Percentiles rank a stretch among this genome's conserved stretches.
Conservation (phyloP, 2,888 invertebrate genomes). For the Ernsta delagoae region DNA sequence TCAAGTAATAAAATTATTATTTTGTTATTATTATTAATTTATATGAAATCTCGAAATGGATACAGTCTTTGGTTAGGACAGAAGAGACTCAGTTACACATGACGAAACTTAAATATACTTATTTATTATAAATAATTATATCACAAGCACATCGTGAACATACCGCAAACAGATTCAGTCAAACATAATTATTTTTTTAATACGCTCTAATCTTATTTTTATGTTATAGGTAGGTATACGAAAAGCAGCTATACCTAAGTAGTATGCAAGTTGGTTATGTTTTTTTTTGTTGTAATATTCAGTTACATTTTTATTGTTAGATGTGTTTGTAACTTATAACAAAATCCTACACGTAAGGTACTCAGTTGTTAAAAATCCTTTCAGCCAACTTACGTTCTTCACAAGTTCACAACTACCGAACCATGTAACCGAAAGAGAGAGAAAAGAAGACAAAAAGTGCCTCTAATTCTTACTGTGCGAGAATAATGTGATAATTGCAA, state of each 20-base stretch:
- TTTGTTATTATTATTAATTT: slow-evolving; percentile 56
- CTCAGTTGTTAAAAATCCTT: not conserved
- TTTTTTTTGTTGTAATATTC: slow-evolving; percentile 17
- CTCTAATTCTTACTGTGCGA: no score
- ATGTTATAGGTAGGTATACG: no score
- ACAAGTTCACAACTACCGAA: slow-evolving; percentile 24
- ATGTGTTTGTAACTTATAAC: slow-evolving; percentile 3
- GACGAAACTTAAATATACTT: slow-evolving; percentile 61
- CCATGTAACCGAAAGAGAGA: not conserved
- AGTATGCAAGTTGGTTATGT: slow-evolving; percentile 18
- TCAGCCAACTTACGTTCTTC: slow-evolving; percentile 11
- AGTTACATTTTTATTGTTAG: slow-evolving; percentile 24
- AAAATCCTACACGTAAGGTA: slow-evolving; percentile 5
- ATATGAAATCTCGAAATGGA: slow-evolving; percentile 64
- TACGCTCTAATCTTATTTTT: slow-evolving; percentile 30
- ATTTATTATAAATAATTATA: slow-evolving; percentile 50
- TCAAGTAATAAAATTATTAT: no score
- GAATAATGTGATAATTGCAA: no score
- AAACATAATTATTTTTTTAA: slow-evolving; percentile 40
- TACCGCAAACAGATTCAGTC: slow-evolving; percentile 50
- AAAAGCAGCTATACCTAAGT: slow-evolving; percentile 15
- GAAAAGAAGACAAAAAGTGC: not conserved
- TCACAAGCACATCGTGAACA: slow-evolving; percentile 74
- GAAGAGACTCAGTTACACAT: slow-evolving; percentile 64
- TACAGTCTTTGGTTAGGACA: slow-evolving; percentile 84